Base-by-base conservation (phyloP, 2,888 invertebrate genomes). In the Drosophila suboccidentalis region DNA sequence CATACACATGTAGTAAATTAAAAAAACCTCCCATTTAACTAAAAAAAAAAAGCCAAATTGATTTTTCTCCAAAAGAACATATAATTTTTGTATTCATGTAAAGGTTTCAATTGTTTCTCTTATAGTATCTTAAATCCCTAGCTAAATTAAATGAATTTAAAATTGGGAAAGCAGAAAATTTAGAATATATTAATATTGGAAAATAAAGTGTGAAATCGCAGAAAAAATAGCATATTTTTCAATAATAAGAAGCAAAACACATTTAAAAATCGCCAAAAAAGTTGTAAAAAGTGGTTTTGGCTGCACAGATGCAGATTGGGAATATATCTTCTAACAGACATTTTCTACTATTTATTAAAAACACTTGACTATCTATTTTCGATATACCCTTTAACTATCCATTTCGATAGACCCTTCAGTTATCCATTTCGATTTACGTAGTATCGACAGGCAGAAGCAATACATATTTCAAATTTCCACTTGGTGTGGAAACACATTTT, bases 391-490 rank as follows among this genome's bases (percentile, higher is more conserved):
- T 22, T n/a, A 9, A n/a, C 9, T 51, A 6, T 10, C 11, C 17
- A 17, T 29, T 53, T 1, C 4, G 9, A 15, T 1, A 26, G 26
- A 32, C 36, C 36, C 51, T 10, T n/a, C 22, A 9, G 22, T n/a
- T 51, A 3, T n/a, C 11, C 13, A 11, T 17, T 53, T 1, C 4
- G 9, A 15, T 1, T 39, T 39, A 39, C 26, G 26, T 10, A 29
- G 17, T 41, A 29, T 17, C 10, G 17, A 8, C 29, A 38, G 15
- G n/a, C n/a, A 32, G 10, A 15, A 47, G 46, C 9, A 11, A 34
- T 19, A 41, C 8, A 47, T 44, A 32, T 61, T 54, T 22, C n/a
- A 17, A 55, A 57, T 72, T 67, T 75, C 26, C 67, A 61, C 41
- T 57, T 55, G 39, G 17, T 22, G 32, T 32, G 39, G 32, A 58